Base-by-base conservation (phyloP, 2,888 invertebrate genomes). In the Harpagoxenus sublaevis region DNA sequence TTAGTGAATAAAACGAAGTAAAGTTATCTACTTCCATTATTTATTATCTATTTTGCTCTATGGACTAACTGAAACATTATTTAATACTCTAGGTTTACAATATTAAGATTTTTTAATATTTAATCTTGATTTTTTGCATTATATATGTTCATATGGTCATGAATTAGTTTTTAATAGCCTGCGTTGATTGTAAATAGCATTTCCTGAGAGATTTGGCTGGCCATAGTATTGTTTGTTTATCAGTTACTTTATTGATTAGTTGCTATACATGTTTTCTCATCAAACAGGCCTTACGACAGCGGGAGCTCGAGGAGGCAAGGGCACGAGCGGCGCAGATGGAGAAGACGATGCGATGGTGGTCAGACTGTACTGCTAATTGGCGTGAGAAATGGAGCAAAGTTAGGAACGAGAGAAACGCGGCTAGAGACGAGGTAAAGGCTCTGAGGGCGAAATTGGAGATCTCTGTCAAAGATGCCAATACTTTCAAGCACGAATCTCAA, bases 311-410 rank as follows among this genome's bases (percentile, higher is more conserved):
- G 93, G 99, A 99, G 94, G 99, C 99, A 0, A 96, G 99, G 89
- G 98, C 99, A 4, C 96, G 99, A 87, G 99, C 99, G 23, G 98
- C 99, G 0, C 99, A 99, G 95, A 99, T 99, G 99, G 99, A 99
- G 95, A 99, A 99, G 95, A 99, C 99, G 0, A 99, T 99, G 99
- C 96, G 99, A 84, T 99, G 99, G 99, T 99, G 97, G 99, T 99
- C 98, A 75, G 99, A 99, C 95, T 99, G 99, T 95, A 99, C 99
- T 0, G 98, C 99, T 0, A 98, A 98, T 94, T 99, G 99, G 99
- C 96, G 98, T 53, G 98, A 98, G 94, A 99, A 99, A 94, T 99
- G 99, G 99, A 98, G 98, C 96, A 97, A 99, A 96, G 97, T 98
- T 91, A 96, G 99, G 79, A 98, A 97, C 94, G 99, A 99, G 95